phyloP scores from a whole-genome alignment of 2,797 vertebrate genomes.

The Sphenopsis melanotis region DNA sequence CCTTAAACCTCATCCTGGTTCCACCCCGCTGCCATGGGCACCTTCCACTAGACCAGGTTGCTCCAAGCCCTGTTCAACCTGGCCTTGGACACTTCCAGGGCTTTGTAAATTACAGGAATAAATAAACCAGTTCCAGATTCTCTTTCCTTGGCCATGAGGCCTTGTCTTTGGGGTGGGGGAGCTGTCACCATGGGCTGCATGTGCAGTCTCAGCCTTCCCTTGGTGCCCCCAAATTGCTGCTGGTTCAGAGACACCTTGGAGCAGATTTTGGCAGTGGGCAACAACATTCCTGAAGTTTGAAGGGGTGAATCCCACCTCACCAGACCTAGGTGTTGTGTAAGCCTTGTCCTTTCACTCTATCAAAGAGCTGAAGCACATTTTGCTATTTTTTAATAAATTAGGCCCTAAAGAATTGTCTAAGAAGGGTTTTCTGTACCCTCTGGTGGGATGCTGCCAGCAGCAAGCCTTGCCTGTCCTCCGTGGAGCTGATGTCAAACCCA shows the following conservation, averaged over 20 bases:
- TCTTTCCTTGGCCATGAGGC: not conserved
- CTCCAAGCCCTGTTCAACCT: accelerated
- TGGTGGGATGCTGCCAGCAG: not conserved
- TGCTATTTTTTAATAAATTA: not conserved
- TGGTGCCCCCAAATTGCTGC: not conserved
- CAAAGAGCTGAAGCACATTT: not conserved
- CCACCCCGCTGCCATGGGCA: not conserved
- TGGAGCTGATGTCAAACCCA: not conserved
- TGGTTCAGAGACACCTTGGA: not conserved
- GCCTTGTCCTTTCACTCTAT: not conserved
- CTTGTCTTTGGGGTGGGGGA: not conserved
- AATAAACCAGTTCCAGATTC: not conserved
- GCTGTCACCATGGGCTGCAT: not conserved
- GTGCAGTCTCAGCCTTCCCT: not conserved
- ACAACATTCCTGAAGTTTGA: not conserved
- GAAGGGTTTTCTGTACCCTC: not conserved
- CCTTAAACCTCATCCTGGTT: not conserved
- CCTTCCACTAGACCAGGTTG: accelerated
- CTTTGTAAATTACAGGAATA: not conserved
- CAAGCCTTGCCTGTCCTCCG: not conserved
- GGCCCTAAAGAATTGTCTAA: not conserved
- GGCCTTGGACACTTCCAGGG: not conserved
- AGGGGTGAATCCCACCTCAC: not conserved
- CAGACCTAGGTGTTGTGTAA: not conserved
- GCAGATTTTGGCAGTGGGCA: not conserved